These are phyloP conservation scores for Mesorhabditis sp. DNA, from an alignment of 2,888 invertebrate species.

Conservation along the genomic window DNA sequence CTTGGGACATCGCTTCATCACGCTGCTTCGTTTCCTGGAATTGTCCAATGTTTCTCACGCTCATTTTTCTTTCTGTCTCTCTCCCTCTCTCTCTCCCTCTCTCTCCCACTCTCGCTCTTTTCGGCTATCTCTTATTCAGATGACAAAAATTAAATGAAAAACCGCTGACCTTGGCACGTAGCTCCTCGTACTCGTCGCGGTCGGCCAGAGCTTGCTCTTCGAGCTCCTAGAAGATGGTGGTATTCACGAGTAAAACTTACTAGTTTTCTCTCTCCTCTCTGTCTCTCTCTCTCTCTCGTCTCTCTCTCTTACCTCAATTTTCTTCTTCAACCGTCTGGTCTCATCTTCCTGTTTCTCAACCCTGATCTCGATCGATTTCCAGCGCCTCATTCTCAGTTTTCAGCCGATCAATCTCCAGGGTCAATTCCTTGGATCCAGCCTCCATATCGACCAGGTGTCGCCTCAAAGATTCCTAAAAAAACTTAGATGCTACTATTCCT, in stretches of 20 bases:
- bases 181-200: background rate
- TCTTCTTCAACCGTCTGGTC: constrained; percentile 19
- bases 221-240: background rate
- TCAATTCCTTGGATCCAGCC: background rate
- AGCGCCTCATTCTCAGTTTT: background rate
- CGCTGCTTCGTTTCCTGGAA: background rate
- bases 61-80: constrained; percentile 13
- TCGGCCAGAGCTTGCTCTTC: background rate
- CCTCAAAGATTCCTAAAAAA: constrained; percentile 3
- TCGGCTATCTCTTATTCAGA: no score
- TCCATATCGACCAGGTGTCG: background rate
- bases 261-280: constrained; percentile 16
- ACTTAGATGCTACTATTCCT: background rate
- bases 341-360: constrained; percentile 18
- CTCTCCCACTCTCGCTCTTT: constrained; percentile 15
- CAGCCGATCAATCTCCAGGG: background rate
- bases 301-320: constrained; percentile 17
- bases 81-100: constrained; percentile 22
- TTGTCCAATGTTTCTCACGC: constrained; percentile 16
- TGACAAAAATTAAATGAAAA: no score
- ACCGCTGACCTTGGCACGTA: background rate
- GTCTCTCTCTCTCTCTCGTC: constrained; percentile 17
- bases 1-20: no score
- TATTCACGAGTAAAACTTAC: no score
- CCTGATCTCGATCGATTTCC: background rate